phyloP scores from a whole-genome alignment of 2,113 vertebrate genomes.

The Lepidothrix coronata region DNA sequence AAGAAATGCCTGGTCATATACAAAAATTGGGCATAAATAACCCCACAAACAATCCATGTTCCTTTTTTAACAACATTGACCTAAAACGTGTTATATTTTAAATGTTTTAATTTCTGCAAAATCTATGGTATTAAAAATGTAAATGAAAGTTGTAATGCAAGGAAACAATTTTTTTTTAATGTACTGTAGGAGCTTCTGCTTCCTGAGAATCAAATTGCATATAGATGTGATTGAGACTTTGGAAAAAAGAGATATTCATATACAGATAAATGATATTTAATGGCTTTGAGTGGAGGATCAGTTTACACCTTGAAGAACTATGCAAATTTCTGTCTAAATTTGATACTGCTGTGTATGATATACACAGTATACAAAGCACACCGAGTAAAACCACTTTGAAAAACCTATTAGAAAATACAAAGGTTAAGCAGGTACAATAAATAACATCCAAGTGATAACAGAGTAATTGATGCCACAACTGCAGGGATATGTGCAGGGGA shows the following conservation, averaged over 20 bases:
- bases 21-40: neutral
- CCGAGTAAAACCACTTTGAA: neutral
- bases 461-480: neutral
- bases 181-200: neutral
- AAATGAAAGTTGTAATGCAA: neutral
- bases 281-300: neutral
- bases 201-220: neutral
- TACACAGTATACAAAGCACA: neutral
- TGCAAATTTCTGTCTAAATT: neutral
- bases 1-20: neutral
- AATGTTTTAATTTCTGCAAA: neutral
- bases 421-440: neutral
- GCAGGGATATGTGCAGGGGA: neutral
- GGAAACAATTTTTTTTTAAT: neutral
- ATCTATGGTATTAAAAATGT: neutral
- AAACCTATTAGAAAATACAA: neutral
- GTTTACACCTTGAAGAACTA: neutral
- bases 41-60: neutral
- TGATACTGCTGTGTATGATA: neutral
- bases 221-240: neutral
- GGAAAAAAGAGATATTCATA: neutral
- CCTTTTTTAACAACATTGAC: neutral
- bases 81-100: neutral
- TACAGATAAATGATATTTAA: neutral
- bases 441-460: neutral